phyloP scores from a whole-genome alignment of 30 jellyfish, hydroid and myxozoan genomes.

The Catostylus mosaicus region DNA sequence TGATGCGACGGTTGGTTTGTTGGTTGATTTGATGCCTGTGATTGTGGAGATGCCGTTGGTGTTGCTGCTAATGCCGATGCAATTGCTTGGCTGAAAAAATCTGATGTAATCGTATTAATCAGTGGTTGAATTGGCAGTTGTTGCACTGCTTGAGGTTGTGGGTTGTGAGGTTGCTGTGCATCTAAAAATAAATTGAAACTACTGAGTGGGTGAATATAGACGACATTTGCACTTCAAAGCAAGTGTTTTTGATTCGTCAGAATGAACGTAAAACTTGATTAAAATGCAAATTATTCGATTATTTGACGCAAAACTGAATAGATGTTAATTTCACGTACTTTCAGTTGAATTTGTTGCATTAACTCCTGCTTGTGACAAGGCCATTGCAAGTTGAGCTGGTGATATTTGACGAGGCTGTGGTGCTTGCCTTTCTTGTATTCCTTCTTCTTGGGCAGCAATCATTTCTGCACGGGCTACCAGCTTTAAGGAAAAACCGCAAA shows the following conservation, averaged over 20 bases:
- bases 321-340: slow-evolving; percentile 13
- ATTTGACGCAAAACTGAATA: neutral
- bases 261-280: no score
- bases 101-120: slow-evolving; percentile 44
- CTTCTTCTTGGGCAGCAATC: slow-evolving; percentile 73
- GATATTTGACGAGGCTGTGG: slow-evolving; percentile 53
- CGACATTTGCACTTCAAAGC: no score
- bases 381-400: slow-evolving; percentile 72
- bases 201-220: no score
- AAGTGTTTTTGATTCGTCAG: no score
- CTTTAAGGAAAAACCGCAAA: slow-evolving; percentile 25
- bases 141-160: neutral
- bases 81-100: slow-evolving; percentile 83
- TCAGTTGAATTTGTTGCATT: slow-evolving; percentile 19
- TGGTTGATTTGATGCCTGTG: slow-evolving; percentile 1
- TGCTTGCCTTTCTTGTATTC: slow-evolving; percentile 52
- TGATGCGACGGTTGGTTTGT: slow-evolving; percentile 15
- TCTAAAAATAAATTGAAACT: slow-evolving; percentile 22
- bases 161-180: slow-evolving; percentile 23
- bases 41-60: neutral
- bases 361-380: slow-evolving; percentile 81
- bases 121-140: slow-evolving; percentile 14
- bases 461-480: slow-evolving; percentile 75
- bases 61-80: slow-evolving; percentile 76
- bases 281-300: no score